Percentiles rank a stretch among this genome's conserved stretches.
These are phyloP conservation scores for Triops longicaudatus DNA, from an alignment of 1,140 invertebrate genomes.

Conservation along the genomic window DNA sequence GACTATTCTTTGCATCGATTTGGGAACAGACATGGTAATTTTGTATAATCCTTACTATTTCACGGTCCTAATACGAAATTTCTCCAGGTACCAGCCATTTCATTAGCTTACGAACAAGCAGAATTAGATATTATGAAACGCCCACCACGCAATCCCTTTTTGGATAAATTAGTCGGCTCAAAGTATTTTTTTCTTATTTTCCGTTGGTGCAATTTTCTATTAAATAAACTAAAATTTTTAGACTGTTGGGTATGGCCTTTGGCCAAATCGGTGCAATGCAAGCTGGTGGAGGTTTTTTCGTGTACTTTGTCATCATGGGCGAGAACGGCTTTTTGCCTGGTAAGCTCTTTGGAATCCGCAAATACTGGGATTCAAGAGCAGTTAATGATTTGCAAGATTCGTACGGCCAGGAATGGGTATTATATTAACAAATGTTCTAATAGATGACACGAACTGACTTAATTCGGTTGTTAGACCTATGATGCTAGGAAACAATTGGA, in stretches of 20 bases:
- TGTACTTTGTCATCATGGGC: constrained; percentile 49
- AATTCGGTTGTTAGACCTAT: constrained; percentile 45
- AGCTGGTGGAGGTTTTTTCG: constrained; percentile 42
- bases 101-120: constrained; percentile 58
- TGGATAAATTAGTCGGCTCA: constrained; percentile 57
- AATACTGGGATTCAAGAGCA: constrained; percentile 45
- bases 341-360: constrained; percentile 42
- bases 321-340: constrained; percentile 48
- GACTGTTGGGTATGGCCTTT: constrained; percentile 41
- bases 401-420: constrained; percentile 50
- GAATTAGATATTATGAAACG: constrained; percentile 64
- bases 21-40: constrained; percentile 45
- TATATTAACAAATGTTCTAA: not conserved
- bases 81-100: constrained; percentile 62
- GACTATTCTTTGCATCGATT: constrained; percentile 44
- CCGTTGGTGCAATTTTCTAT: not conserved
- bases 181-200: constrained; percentile 36
- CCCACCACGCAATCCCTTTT: constrained; percentile 53
- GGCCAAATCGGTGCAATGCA: constrained; percentile 44
- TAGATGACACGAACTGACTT: no score
- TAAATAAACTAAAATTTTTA: constrained; percentile 21
- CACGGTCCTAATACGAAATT: constrained; percentile 34
- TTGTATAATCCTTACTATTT: constrained; percentile 32
- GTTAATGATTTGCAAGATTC: constrained; percentile 47
- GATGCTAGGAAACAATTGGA: constrained; percentile 52